These are phyloP conservation scores for Andrena flavipes DNA, from an alignment of 2,888 invertebrate species.

Conservation along the genomic window DNA sequence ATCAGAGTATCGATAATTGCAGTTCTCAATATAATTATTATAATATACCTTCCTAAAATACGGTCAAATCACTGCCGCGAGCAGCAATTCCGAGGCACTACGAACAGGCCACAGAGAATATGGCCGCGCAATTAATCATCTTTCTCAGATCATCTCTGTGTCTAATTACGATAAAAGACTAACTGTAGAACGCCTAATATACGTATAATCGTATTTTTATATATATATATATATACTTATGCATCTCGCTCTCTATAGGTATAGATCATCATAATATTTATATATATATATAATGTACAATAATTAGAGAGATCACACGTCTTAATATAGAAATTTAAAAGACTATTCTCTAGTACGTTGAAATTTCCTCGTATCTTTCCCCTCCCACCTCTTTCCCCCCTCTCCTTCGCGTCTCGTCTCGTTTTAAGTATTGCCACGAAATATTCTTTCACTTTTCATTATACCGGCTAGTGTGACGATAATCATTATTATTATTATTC, in stretches of 20 bases:
- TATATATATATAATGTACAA: conserved; percentile 81
- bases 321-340: conserved; percentile 85
- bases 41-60: conserved; percentile 84
- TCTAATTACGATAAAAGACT: conserved; percentile 77
- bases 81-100: conserved; percentile 85
- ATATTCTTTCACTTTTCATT: conserved; percentile 27
- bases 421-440: conserved; percentile 62
- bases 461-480: conserved; percentile 44
- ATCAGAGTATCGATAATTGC: conserved; percentile 82
- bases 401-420: conserved; percentile 43
- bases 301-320: conserved; percentile 85
- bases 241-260: conserved; percentile 79
- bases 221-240: conserved; percentile 66
- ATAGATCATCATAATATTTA: conserved; percentile 78
- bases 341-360: conserved; percentile 84
- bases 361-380: conserved; percentile 69
- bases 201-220: conserved; percentile 71
- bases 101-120: conserved; percentile 84
- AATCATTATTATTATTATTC: conserved; percentile 46
- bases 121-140: conserved; percentile 84
- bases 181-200: conserved; percentile 76
- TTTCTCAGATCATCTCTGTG: conserved; percentile 80
- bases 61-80: conserved; percentile 84
- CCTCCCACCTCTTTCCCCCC: conserved; percentile 62
- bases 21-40: conserved; percentile 80